Evolutionary conservation across 2,888 invertebrate species (phyloP).

Genomic region (Drosophila kambysellisi): DNA sequence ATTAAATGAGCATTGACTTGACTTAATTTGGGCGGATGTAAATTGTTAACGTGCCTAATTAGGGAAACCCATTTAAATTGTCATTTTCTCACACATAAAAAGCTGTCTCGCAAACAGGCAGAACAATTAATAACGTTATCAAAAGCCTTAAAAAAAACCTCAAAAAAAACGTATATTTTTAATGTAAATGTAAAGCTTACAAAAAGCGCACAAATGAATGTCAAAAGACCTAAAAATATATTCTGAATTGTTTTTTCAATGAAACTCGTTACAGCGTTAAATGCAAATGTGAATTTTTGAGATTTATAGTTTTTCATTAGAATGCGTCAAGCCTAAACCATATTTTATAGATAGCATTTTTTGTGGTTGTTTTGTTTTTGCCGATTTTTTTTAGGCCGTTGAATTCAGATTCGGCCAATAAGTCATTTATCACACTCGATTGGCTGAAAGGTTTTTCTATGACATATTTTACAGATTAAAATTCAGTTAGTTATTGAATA

Average conservation of each 20-base stretch:
- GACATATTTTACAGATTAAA: slow-evolving; percentile 48
- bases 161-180: not conserved
- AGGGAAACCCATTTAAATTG: slow-evolving; percentile 17
- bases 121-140: slow-evolving; percentile 50
- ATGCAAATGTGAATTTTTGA: slow-evolving; percentile 49
- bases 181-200: slow-evolving; percentile 32
- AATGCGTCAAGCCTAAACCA: slow-evolving; percentile 35
- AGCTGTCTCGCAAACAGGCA: slow-evolving; percentile 20
- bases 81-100: slow-evolving; percentile 16
- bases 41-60: slow-evolving; percentile 27
- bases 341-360: slow-evolving; percentile 2
- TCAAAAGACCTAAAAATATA: slow-evolving; percentile 6
- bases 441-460: slow-evolving; percentile 30
- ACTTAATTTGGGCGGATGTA: not conserved
- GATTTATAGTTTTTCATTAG: slow-evolving; percentile 61
- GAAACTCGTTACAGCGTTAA: slow-evolving; percentile 57
- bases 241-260: slow-evolving; percentile 45
- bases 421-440: slow-evolving; percentile 54
- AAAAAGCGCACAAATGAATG: slow-evolving; percentile 12
- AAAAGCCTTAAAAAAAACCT: slow-evolving; percentile 7
- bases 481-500: slow-evolving; percentile 29
- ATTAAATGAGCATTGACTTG: slow-evolving; percentile 31
- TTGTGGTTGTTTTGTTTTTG: not conserved
- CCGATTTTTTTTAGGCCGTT: slow-evolving; percentile 37
- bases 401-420: slow-evolving; percentile 2